Evolutionary conservation across 2,113 vertebrate species (phyloP), one percentile per base, ranked within the genome.

Genomic region (Heliornis fulica): DNA sequence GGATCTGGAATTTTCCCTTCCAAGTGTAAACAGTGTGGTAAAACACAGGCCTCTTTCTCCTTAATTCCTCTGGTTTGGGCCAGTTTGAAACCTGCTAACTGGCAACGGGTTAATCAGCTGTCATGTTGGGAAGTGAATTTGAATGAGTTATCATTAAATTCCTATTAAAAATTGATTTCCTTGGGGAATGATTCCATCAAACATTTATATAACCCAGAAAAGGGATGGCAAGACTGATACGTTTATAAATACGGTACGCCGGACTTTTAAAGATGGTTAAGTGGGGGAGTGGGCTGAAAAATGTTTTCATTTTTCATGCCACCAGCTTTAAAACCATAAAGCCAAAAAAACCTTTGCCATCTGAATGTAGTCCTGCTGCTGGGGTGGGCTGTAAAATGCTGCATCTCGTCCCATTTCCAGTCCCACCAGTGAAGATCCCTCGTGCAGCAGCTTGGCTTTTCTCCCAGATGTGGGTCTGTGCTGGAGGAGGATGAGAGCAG

Each of bases 81-180:
- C 28, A 43, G 5, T 60, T 89, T 79, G 81, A 83, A 83, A 68
- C 15, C 26, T 56, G 26, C 78, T 38, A 0, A 23, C 80, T 86
- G 82, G 53, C 68, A 87, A 98, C 93, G 97, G 94, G 96, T 98
- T 98, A 98, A 97, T 90, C 83, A 90, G 83, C 96, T 97, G 90
- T 98, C 89, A 41, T 41, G 80, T 88, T 54, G 88, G 89, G 89
- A 93, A 95, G 82, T 74, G 93, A 96, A 96, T 96, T 83, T 94
- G 93, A 95, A 97, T 94, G 89, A 96, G 88, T 94, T 97, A 95
- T 96, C 97, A 97, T 97, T 98, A 97, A 97, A 93, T 96, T 96
- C 96, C 95, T 97, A 98, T 96, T 93, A 98, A 98, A 97, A 96
- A 96, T 98, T 95, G 94, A 98, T 98, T 98, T 98, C 97, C 96